Evolutionary conservation across 2,888 invertebrate genomes (phyloP).

Genomic region (Junonia oenone): DNA sequence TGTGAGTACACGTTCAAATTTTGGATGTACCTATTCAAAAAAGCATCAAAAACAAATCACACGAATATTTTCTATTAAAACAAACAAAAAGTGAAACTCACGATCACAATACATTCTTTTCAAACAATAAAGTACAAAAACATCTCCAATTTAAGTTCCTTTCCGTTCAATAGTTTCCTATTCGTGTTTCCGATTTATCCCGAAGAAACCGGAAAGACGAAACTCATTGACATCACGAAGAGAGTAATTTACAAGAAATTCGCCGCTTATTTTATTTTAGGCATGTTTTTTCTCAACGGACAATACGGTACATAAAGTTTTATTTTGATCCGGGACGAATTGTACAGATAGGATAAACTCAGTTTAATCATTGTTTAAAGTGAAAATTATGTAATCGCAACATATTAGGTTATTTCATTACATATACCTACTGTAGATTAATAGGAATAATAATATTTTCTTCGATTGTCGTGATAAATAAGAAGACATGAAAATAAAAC

Average conservation of each 20-base stretch:
- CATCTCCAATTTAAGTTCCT: not conserved
- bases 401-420: too few species aligned
- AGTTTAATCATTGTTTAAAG: not conserved
- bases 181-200: not conserved
- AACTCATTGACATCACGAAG: conserved; percentile 14
- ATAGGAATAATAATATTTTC: too few species aligned
- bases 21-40: too few species aligned
- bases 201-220: conserved; percentile 12
- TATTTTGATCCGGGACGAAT: conserved; percentile 25
- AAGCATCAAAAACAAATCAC: too few species aligned
- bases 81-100: too few species aligned
- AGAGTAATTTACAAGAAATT: conserved; percentile 20
- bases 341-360: not conserved
- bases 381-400: too few species aligned
- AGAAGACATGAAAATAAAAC: too few species aligned
- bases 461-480: not conserved
- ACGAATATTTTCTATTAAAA: too few species aligned
- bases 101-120: not conserved
- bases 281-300: conserved; percentile 27
- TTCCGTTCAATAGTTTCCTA: not conserved
- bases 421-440: too few species aligned
- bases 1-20: too few species aligned
- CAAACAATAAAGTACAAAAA: too few species aligned
- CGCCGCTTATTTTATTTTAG: conserved; percentile 23
- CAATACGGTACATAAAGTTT: conserved; percentile 33